Evolutionary conservation across 2,888 invertebrate genomes (phyloP).

Genomic region (Xestia sexstrigata): DNA sequence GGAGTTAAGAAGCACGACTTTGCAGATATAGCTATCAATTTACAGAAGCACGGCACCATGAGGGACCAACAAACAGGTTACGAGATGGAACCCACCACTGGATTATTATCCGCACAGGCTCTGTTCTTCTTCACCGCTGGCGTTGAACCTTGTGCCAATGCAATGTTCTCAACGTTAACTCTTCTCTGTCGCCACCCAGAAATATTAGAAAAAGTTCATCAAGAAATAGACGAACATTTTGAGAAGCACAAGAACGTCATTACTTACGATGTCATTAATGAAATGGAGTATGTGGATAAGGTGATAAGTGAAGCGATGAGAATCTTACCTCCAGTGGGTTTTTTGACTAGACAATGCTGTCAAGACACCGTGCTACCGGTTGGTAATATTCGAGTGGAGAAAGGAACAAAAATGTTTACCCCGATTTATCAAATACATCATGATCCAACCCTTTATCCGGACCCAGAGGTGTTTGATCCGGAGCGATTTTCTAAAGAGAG

Average conservation of each 20-base stretch:
- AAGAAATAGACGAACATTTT: slow-evolving; percentile 56
- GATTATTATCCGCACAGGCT: slow-evolving; percentile 58
- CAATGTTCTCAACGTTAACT: slow-evolving; percentile 69
- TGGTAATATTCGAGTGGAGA: slow-evolving; percentile 77
- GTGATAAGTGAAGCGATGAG: slow-evolving; percentile 69
- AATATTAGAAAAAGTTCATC: slow-evolving; percentile 66
- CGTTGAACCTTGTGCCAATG: slow-evolving; percentile 74
- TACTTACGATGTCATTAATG: slow-evolving; percentile 66
- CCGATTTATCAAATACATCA: slow-evolving; percentile 82
- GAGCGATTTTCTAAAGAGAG: slow-evolving; percentile 78
- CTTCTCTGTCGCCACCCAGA: slow-evolving; percentile 76
- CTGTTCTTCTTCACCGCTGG: slow-evolving; percentile 74
- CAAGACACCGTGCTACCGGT: slow-evolving; percentile 76
- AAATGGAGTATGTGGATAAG: slow-evolving; percentile 79
- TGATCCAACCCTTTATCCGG: slow-evolving; percentile 81
- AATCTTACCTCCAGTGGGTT: slow-evolving; percentile 77
- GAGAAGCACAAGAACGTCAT: slow-evolving; percentile 42
- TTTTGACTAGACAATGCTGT: slow-evolving; percentile 72
- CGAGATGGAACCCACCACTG: slow-evolving; percentile 77
- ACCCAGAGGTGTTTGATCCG: slow-evolving; percentile 85
- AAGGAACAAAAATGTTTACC: slow-evolving; percentile 75
- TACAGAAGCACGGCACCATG: slow-evolving; percentile 76
- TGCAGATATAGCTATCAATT: slow-evolving; percentile 74
- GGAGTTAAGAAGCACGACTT: slow-evolving; percentile 77
- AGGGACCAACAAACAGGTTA: slow-evolving; percentile 71